Base-by-base conservation (phyloP, 2,113 vertebrate species). In the Percina caprodes region DNA sequence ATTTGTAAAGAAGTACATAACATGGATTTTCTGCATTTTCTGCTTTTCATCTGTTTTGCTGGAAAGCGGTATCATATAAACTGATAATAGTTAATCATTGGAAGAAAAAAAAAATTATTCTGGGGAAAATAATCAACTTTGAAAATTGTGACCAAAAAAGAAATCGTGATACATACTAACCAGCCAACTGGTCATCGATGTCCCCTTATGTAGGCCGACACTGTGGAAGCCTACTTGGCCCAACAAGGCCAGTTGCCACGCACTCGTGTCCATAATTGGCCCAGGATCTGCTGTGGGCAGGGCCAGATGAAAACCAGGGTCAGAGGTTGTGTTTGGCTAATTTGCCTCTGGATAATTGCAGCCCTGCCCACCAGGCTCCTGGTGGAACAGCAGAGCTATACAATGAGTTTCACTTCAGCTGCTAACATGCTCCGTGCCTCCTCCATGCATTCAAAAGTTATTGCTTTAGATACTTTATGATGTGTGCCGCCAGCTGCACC, bases 301-400 rank as follows among this genome's bases (percentile, higher is more conserved):
- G 30, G n/a, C 78, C 83, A 69, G 65, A 84, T 30, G 65, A 46
- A 45, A 59, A 30, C 68, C 54, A 59, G 16, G 75, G 89, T 88
- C 75, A 80, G 65, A 87, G 78, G 82, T 77, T 70, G 71, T 69
- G 85, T 89, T 89, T 85, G 54, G 48, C 51, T 82, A 69, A 79
- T 80, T 88, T 70, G 65, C 70, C 69, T 23, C 23, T 48, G 79
- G 52, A 79, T 72, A 42, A 69, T 33, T 69, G 58, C 73, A 23
- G 48, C 2, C 62, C 42, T 46, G 72, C 35, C 77, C 54, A 33
- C 58, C 23, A 16, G 80, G 69, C 74, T 75, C 21, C 23, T n/a
- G 52, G 51, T 60, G 62, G 12, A 86, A 77, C 81, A 85, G 71
- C 74, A 15, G n/a, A 16, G 55, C 79, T 24, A 49, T 75, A 69